Conservation (phyloP, 2,797 vertebrate species). For the Cryptoprocta ferox region DNA sequence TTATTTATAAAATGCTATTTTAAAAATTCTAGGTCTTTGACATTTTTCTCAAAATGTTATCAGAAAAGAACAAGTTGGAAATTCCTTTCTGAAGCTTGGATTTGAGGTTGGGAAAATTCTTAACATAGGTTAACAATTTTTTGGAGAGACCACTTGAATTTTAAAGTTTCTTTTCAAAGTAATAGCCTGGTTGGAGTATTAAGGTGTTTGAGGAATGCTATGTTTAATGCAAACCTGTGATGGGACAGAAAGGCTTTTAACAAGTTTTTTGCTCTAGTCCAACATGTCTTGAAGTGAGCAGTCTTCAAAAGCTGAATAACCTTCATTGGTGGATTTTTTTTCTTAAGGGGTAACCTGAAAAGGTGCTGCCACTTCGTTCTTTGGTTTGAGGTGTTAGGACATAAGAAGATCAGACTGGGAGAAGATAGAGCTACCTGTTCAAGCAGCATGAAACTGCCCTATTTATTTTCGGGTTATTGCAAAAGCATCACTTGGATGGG, state of each 20-base stretch:
- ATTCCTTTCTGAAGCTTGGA: slow-evolving; percentile 40
- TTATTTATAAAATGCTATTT: slow-evolving; percentile 79
- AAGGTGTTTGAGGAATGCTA: slow-evolving; percentile 11
- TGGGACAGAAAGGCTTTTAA: not conserved
- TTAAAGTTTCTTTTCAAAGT: slow-evolving; percentile 15
- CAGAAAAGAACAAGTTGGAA: slow-evolving; percentile 58
- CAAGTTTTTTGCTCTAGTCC: slow-evolving; percentile 23
- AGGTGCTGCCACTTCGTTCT: slow-evolving; percentile 37
- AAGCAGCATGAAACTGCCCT: not conserved
- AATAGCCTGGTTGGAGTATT: slow-evolving; percentile 8
- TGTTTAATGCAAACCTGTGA: slow-evolving; percentile 46
- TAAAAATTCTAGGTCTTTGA: slow-evolving; percentile 65
- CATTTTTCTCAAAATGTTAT: slow-evolving; percentile 61
- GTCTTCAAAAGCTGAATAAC: slow-evolving; percentile 41
- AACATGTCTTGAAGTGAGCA: not conserved
- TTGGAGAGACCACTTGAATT: slow-evolving; percentile 31
- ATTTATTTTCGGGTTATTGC: slow-evolving; percentile 58
- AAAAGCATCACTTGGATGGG: slow-evolving; percentile 47
- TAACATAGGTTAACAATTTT: slow-evolving; percentile 36
- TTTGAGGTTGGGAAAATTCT: slow-evolving; percentile 56
- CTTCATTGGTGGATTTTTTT: not conserved
- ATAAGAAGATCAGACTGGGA: not conserved
- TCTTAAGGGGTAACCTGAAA: slow-evolving; percentile 5
- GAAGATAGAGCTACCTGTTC: slow-evolving; percentile 5
- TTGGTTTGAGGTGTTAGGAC: slow-evolving; percentile 38